These are phyloP conservation scores for Orientallactaga sibirica DNA, from an alignment of 2,797 vertebrate genomes.

Conservation along the genomic window DNA sequence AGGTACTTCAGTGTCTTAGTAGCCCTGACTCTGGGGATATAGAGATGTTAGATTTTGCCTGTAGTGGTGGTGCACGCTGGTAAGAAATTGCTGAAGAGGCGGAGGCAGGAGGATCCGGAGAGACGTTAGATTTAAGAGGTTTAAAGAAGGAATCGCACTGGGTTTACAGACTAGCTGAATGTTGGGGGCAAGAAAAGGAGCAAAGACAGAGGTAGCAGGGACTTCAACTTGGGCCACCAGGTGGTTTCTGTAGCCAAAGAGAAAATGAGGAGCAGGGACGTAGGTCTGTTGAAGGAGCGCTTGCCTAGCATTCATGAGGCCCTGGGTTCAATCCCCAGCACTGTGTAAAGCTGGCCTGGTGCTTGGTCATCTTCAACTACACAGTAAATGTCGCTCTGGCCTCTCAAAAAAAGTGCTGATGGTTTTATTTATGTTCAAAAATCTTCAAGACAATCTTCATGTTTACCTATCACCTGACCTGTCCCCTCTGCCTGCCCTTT, in stretches of 20 bases:
- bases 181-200: not conserved
- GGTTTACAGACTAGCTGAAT: not conserved
- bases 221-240: not conserved
- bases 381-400: not conserved
- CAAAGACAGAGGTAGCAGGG: not conserved
- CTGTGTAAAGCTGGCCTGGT: not conserved
- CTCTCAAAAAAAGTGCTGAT: not conserved
- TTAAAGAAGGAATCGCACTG: not conserved
- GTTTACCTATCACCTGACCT: not conserved
- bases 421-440: not conserved
- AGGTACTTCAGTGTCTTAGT: no score
- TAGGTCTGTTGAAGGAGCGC: not conserved
- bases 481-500: not conserved
- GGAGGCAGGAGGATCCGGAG: no score
- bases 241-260: not conserved
- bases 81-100: no score
- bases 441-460: not conserved
- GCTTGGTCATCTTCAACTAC: not conserved
- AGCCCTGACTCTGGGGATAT: not conserved
- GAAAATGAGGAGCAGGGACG: not conserved
- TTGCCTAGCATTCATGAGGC: no score
- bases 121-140: not conserved
- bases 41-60: not conserved
- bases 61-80: no score
- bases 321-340: no score